Base-by-base conservation (phyloP, 37 sponge, comb jelly and placozoan genomes). In the Axinella damicornis region DNA sequence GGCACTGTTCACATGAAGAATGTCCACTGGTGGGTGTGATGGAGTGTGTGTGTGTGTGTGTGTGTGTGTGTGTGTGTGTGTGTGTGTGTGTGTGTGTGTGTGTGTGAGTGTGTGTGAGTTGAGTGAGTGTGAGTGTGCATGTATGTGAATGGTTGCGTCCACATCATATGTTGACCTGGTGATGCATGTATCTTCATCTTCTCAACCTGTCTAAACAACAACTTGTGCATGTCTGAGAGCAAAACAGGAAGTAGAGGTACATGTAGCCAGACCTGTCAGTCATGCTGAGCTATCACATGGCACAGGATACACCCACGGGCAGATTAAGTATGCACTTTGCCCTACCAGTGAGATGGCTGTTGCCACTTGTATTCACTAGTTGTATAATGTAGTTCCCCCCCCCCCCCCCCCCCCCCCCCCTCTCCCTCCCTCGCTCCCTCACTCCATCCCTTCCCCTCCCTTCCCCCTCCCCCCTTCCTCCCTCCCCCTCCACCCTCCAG, bases 1-100 rank as follows among this genome's bases (percentile, higher is more conserved):
- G 86, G 86, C 57, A 78, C 86, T 39, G 71, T 86, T 32, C 69
- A 37, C 13, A 39, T 86, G 57, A 46, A 68, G 54, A 78, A 78
- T 39, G 37, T 86, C 31, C 79, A 58, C 21, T 86, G 86, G 86
- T 86, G 54, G 27, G 79, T 61, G 16, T 20, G 78, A 16, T 1
- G 39, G 36, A 1, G 58, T 67, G 36, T 40, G 17, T 18, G 33
- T 17, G 33, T 33, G 28, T 61, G 25, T 61, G 5, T 2, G 25
- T 27, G 11, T 25, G 27, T 14, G 25, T 2, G 27, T 22, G 69
- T 67, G n/a, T 67, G 28, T 33, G 33, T 12, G 28, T 32, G 31
- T 67, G 19, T 67, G 30, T 67, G 34, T 67, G 31, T n/a, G 20
- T 67, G 28, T 33, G 33, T 12, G 28, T 32, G 31, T 67, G 19